phyloP scores from a whole-genome alignment of 2,888 invertebrate species.

The Spialia ferax region DNA sequence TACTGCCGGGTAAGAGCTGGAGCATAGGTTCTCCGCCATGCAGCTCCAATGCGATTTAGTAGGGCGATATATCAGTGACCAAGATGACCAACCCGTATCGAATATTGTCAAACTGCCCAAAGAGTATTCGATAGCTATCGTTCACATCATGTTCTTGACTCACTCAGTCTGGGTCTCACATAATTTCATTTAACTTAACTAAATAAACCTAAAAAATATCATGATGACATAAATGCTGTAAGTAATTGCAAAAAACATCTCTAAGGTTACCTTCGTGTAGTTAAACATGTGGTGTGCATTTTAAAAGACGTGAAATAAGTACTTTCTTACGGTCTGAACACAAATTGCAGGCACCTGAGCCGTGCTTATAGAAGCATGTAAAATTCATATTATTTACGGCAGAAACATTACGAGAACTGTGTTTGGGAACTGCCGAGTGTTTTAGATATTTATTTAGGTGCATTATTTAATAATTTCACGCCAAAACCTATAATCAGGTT shows the following conservation, averaged over 20 bases:
- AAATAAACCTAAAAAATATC: no score
- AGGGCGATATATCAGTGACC: no score
- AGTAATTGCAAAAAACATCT: background rate
- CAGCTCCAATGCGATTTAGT: no score
- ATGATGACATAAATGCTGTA: no score
- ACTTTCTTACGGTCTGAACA: slow-evolving; percentile 28
- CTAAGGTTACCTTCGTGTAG: background rate
- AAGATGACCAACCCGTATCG: no score
- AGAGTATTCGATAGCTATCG: no score
- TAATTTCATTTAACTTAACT: no score
- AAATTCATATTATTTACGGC: slow-evolving; percentile 40
- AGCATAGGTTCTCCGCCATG: no score
- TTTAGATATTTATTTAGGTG: slow-evolving; percentile 7
- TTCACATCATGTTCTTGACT: no score
- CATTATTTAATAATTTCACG: background rate
- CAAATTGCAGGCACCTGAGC: slow-evolving; percentile 39
- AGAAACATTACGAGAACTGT: slow-evolving; percentile 27
- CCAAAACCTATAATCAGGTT: background rate
- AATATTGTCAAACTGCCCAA: no score
- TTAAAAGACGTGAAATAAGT: slow-evolving; percentile 28
- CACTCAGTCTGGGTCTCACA: no score
- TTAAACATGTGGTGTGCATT: slow-evolving; percentile 23
- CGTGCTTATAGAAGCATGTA: slow-evolving; percentile 38
- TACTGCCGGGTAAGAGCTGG: no score
- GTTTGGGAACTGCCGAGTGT: slow-evolving; percentile 19